Base-by-base conservation (phyloP, 1,140 invertebrate genomes). In the Euglossa dilemma region DNA sequence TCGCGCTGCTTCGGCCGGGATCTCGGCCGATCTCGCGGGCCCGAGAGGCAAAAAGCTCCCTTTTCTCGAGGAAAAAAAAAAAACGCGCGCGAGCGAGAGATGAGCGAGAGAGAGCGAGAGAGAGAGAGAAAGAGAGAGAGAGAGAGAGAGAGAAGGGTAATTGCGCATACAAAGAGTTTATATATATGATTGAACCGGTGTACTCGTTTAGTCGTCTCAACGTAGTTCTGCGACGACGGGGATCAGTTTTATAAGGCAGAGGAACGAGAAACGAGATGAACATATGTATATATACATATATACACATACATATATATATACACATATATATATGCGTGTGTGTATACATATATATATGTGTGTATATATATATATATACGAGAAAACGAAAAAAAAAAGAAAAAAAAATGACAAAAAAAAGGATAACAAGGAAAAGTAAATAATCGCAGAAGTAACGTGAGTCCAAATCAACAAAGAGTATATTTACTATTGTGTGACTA, bases 401-500 rank as follows among this genome's bases (percentile, higher is more conserved):
- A 54, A 36, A 45, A 54, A 71, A 52, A 54, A 47, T 25, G 47
- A 57, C 61, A 16, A 43, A 16, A 20, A 54, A 14, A 23, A 52
- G 45, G 45, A 8, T 18, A 36, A 36, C 23, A 50, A 86, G 23
- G 47, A 16, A 45, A 16, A 20, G 18, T 7, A 57, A 57, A 9
- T n/a, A 72, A 59, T 72, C 23, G 28, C 28, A 72, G 23, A 57
- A 45, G 67, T n/a, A 66, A 83, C 71, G 77, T 76, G 77, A 90
- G 87, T 90, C 79, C 83, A 89, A 87, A 90, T 78, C 74, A 89
- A 89, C 69, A 77, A 79, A 86, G 73, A 85, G 45, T 89, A 89
- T 87, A 89, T 90, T 90, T 89, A 87, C 86, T 89, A 90, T 81
- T 70, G 84, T 61, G 86, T 83, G 89, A 90, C 81, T 89, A 78